These are phyloP conservation scores for Malthinus flaveolus DNA, from an alignment of 2,888 invertebrate species.

Conservation along the genomic window DNA sequence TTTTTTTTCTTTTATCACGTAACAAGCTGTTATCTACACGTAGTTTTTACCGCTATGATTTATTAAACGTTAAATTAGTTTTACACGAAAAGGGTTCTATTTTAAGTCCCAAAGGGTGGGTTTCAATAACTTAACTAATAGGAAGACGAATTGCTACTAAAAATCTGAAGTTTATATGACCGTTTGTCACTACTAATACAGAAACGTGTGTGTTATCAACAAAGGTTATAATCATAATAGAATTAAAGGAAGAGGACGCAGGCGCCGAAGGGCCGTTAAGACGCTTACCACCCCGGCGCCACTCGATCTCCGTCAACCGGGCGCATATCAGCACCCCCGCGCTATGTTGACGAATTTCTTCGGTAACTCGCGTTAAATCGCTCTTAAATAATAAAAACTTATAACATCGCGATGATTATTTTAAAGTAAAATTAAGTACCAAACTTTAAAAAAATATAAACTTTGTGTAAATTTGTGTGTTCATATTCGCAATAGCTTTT, in stretches of 20 bases:
- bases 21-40: too few species aligned
- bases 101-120: too few species aligned
- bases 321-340: conserved; percentile 34
- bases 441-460: background rate
- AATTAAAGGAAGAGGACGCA: conserved; percentile 46
- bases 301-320: conserved; percentile 43
- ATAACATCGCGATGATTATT: conserved; percentile 6
- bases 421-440: conserved; percentile 3
- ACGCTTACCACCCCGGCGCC: conserved; percentile 47
- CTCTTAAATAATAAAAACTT: conserved; percentile 40
- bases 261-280: conserved; percentile 43
- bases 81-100: too few species aligned
- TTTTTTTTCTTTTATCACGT: too few species aligned
- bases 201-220: conserved; percentile 44
- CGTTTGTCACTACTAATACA: conserved; percentile 24
- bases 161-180: conserved; percentile 13
- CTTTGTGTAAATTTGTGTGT: background rate
- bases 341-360: conserved; percentile 39
- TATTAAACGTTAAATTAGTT: too few species aligned
- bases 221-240: conserved; percentile 48
- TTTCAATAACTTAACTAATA: too few species aligned
- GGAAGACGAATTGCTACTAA: background rate
- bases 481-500: background rate
- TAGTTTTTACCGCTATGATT: too few species aligned
- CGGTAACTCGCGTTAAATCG: conserved; percentile 38